Evolutionary conservation across 2,797 vertebrate genomes (phyloP), one percentile per base, ranked within the genome.

Genomic region (Saguinus oedipus): DNA sequence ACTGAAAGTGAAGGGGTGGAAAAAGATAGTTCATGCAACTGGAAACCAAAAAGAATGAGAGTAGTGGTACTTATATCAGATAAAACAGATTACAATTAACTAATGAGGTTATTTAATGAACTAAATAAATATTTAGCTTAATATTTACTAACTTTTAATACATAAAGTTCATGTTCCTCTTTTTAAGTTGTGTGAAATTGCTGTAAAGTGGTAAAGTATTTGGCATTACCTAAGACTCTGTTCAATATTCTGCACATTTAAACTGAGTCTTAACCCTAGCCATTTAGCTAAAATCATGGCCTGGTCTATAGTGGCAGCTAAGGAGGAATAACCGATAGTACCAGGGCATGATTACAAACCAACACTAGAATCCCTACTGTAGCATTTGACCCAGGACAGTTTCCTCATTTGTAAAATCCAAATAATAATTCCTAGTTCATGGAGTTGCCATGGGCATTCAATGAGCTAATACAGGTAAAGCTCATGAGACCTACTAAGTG

Each of bases 151-250:
- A 44, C 26, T 7, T 75, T 75, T 75, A 75, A 75, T 44, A 44
- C 27, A 27, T 75, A 27, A 75, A 44, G 7, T 81, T 81, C 72
- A 86, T 79, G 14, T 74, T 75, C 15, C 48, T 59, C 22, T 87
- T 84, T 84, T 80, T 89, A 85, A 85, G 76, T 95, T 95, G 33
- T 92, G 46, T 87, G 30, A 82, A 83, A 83, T 70, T 90, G 3
- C 14, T 68, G 24, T 81, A 78, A 79, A 76, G 61, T 90, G n/a
- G 36, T 7, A 55, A 88, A 88, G 0, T 36, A 42, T 55, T 95
- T 39, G 24, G 14, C 7, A 5, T 57, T 15, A 93, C 6, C n/a
- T 87, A 84, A 80, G 27, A 75, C 74, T 87, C 12, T 94, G 44
- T 82, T 76, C 15, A 70, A 14, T 83, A 17, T 76, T 88, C 19